A percentile compares a stretch with the other conserved stretches of the same genome.
phyloP scores from a whole-genome alignment of 2,113 vertebrate species.

The Pogona vitticeps region DNA sequence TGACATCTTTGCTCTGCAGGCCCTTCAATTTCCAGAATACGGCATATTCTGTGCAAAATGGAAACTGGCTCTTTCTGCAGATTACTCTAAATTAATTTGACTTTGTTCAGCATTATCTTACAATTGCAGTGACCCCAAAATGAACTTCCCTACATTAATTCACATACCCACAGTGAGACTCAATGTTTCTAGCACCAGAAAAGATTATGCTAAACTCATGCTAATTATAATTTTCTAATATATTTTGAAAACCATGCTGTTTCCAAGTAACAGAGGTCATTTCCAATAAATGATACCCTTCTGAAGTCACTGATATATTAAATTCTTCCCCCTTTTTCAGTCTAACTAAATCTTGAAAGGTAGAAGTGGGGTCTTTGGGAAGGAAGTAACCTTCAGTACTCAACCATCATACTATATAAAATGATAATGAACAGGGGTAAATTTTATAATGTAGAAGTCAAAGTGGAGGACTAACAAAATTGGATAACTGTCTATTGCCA shows the following conservation, averaged over 20 bases:
- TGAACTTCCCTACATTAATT: slow-evolving; percentile 70
- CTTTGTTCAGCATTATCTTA: slow-evolving; percentile 69
- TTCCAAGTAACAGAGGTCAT: slow-evolving; percentile 69
- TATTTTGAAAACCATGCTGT: slow-evolving; percentile 66
- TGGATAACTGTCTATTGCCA: rapidly evolving
- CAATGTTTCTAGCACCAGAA: slow-evolving; percentile 52
- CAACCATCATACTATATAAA: not conserved
- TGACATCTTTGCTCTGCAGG: slow-evolving; percentile 51
- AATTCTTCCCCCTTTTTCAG: slow-evolving; percentile 18
- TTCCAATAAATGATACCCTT: slow-evolving; percentile 64
- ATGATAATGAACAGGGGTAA: not conserved
- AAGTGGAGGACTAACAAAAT: not conserved
- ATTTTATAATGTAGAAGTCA: not conserved
- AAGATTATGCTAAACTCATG: slow-evolving; percentile 68
- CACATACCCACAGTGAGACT: slow-evolving; percentile 52
- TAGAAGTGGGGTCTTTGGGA: not conserved
- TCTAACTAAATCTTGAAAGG: slow-evolving; percentile 37
- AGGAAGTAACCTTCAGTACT: slow-evolving; percentile 25
- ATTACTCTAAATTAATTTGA: slow-evolving; percentile 69
- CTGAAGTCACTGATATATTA: slow-evolving; percentile 50
- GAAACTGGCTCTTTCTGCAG: slow-evolving; percentile 42
- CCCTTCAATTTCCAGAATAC: slow-evolving; percentile 49
- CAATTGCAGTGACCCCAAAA: slow-evolving; percentile 52
- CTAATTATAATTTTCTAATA: slow-evolving; percentile 69
- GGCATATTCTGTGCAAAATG: slow-evolving; percentile 49